Evolutionary conservation across 2,888 invertebrate species (phyloP), one percentile per base, ranked within the genome.

Genomic region (Drosophila austrosaltans): DNA sequence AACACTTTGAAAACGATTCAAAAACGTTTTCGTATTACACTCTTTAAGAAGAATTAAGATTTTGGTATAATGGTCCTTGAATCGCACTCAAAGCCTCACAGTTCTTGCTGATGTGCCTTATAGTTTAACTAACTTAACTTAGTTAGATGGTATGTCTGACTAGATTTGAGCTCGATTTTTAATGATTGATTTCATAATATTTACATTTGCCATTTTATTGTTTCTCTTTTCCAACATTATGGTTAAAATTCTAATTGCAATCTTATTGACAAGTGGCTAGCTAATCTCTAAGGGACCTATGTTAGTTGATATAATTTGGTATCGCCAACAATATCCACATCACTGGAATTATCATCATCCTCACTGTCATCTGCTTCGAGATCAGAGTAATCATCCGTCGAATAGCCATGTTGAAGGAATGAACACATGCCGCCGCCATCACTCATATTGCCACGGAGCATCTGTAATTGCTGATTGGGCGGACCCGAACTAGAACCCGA

Each of bases 271-370:
- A 57, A 25, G 53, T 54, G 3, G 3, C 30, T 28, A 36, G 8
- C 42, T 20, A 12, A 7, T n/a, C 16, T 20, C 53, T 16, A 54
- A 32, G 86, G 86, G 3, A 30, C 65, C 81, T 92, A 92, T 82
- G 92, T 91, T 66, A 92, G 90, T 73, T 90, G 90, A 71, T 90
- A 92, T 40, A 91, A 78, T 71, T 92, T 92, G 3, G 90, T 69
- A 69, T 92, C 93, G 25, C 92, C 93, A 25, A 92, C 85, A 74
- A 93, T 93, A 73, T 93, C 93, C 58, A 93, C 92, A 78, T 93
- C 92, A 63, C 92, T 92, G 63, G 91, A 90, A 56, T 92, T 92
- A 10, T 91, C 92, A 48, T 91, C 91, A n/a, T 84, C 89, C 44
- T 86, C 83, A 62, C 82, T 85, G 22, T 89, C 48, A 48, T 48